phyloP scores from a whole-genome alignment of 2,113 vertebrate genomes.

The Hassar affinis region DNA sequence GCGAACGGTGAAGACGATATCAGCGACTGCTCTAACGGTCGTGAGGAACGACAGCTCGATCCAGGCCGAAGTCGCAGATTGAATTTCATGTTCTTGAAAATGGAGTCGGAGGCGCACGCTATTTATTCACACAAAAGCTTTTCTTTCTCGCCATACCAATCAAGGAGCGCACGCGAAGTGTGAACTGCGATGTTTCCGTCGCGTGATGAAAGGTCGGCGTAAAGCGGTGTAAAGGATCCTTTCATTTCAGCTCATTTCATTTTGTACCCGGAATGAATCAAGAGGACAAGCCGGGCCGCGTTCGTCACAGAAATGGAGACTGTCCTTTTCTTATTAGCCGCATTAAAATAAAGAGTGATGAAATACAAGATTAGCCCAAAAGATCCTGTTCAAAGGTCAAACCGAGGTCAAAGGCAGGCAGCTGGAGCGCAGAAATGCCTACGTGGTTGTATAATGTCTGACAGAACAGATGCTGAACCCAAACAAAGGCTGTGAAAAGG shows the following conservation, averaged over 20 bases:
- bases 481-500: conserved; percentile 28
- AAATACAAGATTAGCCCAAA: background rate
- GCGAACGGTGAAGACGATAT: conserved; percentile 67
- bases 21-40: conserved; percentile 70
- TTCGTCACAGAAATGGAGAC: background rate
- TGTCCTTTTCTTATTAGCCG: conserved; percentile 19
- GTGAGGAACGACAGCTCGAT: conserved; percentile 66
- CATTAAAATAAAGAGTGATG: background rate
- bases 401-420: conserved; percentile 25
- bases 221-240: background rate
- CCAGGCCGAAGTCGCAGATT: conserved; percentile 69
- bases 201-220: conserved; percentile 56
- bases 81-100: conserved; percentile 76
- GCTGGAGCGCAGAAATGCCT: background rate
- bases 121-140: conserved; percentile 64
- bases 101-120: conserved; percentile 73
- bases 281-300: background rate
- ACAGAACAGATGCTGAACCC: conserved; percentile 31
- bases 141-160: conserved; percentile 16
- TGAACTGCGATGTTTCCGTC: conserved; percentile 39
- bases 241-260: conserved; percentile 30
- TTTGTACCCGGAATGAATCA: background rate
- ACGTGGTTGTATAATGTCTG: conserved; percentile 1
- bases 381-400: background rate
- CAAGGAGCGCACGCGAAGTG: conserved; percentile 19